Evolutionary conservation across 2,113 vertebrate genomes (phyloP), one percentile per base, ranked within the genome.

Genomic region (Leptodactylus fuscus): DNA sequence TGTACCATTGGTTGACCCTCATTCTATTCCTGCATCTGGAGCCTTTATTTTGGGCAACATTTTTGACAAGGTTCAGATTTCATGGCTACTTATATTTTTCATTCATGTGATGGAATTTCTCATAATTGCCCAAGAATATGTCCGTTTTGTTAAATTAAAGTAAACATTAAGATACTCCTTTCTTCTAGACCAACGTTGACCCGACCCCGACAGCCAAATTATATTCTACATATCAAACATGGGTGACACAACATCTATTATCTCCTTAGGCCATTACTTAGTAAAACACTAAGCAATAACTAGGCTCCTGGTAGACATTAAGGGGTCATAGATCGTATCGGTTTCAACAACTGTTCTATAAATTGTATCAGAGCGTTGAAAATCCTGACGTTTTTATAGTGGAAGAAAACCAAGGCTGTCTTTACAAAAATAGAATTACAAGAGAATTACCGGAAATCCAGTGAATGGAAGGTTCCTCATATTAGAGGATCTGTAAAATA

Each of bases 381-480:
- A 67, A 67, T 67, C 60, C 27, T 65, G 60, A 65, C 60, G 32
- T 65, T 32, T 65, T 62, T 27, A 62, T 62, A 12, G 58, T 62
- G 9, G 60, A 32, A 32, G 60, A 65, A 65, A 65, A 32, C 60
- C 29, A 5, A 6, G 32, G 60, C 58, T n/a, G n/a, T 62, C 24
- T 27, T 62, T 65, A 65, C 60, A 29, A 65, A 65, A 32, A 15
- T 65, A 32, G 27, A 65, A 65, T 65, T 29, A 32, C 27, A 32
- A 36, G 15, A 67, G 62, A 34, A 8, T 67, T 67, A 67, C 32
- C 29, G 32, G 62, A 67, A 67, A 67, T 67, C 62, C 15, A 18
- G 11, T 18, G 4, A 13, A 32, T 32, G 62, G 29, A 36, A 34
- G 32, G 12, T 18, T 36, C 32, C 32, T 34, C 16, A 67, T 67